Evolutionary conservation across 2,797 vertebrate species (phyloP).

Genomic region (Chaetodon trifasciatus): DNA sequence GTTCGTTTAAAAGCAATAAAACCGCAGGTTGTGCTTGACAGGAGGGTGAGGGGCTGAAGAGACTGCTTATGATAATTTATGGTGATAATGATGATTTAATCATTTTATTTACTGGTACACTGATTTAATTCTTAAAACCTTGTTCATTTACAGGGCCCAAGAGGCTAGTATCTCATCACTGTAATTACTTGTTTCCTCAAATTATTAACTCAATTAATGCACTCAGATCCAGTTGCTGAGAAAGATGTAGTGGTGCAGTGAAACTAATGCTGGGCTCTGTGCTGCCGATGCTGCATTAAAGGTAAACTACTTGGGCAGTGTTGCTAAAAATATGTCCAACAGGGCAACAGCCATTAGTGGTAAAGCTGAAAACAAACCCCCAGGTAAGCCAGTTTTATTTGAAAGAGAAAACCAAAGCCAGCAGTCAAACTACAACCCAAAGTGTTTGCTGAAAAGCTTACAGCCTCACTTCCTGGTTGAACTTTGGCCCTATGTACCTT

Average conservation of each 20-base stretch:
- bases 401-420: neutral
- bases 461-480: neutral
- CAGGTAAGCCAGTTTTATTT: neutral
- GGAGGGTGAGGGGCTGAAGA: neutral
- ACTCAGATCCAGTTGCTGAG: neutral
- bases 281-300: neutral
- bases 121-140: neutral
- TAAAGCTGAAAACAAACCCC: neutral
- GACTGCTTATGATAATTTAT: neutral
- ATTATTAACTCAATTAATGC: neutral
- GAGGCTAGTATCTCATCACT: neutral
- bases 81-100: slow-evolving; percentile 1
- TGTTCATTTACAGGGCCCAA: neutral
- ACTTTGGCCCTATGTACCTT: neutral
- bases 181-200: neutral
- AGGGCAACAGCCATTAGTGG: neutral
- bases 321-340: neutral
- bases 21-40: neutral
- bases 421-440: neutral
- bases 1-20: neutral
- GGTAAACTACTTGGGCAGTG: neutral
- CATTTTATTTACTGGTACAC: neutral
- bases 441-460: neutral
- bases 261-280: neutral
- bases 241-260: neutral